phyloP scores from a whole-genome alignment of 2,888 invertebrate genomes.

The Bhutanitis thaidina region DNA sequence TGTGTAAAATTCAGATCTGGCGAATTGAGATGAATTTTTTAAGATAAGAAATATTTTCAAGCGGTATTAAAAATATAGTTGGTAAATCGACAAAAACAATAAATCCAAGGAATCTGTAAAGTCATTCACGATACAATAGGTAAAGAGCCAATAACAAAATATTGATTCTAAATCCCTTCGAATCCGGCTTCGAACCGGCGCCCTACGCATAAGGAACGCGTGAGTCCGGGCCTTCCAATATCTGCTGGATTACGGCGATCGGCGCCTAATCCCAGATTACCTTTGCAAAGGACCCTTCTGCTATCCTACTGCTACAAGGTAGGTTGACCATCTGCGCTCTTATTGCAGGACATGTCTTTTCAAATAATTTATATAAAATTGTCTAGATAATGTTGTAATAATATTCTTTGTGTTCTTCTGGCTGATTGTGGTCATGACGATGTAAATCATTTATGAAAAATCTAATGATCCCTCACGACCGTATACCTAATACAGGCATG shows the following conservation, averaged over 20 bases:
- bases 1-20: no score
- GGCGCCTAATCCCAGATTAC: constrained; percentile 4
- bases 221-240: not conserved
- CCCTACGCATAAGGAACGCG: not conserved
- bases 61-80: no score
- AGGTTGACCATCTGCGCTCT: not conserved
- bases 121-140: not conserved
- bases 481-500: no score
- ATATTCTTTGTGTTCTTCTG: no score
- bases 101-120: not conserved
- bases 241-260: constrained; percentile 8
- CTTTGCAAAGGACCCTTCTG: not conserved
- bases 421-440: no score
- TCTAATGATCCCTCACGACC: no score
- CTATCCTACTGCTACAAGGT: not conserved
- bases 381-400: no score
- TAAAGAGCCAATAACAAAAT: not conserved
- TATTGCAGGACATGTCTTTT: not conserved
- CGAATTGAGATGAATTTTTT: no score
- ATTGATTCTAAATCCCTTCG: constrained; percentile 8
- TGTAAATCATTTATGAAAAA: no score
- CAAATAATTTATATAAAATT: no score
- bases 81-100: no score
- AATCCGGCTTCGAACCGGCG: not conserved
- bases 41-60: no score